Evolutionary conservation across 2,888 invertebrate species (phyloP).

Genomic region (Himalopsyche kuldschensis): DNA sequence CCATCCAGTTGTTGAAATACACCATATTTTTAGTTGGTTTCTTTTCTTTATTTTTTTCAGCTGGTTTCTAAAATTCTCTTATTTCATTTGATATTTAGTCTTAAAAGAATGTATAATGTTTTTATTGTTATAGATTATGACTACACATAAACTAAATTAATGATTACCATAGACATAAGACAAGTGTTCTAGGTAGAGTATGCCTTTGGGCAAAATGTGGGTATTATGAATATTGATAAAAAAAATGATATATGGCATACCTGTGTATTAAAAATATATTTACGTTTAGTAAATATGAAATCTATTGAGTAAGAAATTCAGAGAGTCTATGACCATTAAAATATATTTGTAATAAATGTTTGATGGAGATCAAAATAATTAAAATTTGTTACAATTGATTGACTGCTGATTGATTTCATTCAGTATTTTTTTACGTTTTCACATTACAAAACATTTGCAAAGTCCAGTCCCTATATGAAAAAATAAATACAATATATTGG

Average conservation of each 20-base stretch:
- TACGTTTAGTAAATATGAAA: neutral
- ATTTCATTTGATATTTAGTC: neutral
- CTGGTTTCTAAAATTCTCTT: neutral
- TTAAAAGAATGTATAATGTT: neutral
- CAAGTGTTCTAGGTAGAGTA: constrained; percentile 14
- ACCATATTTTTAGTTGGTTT: neutral
- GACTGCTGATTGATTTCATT: neutral
- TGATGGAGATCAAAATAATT: neutral
- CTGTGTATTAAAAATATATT: neutral
- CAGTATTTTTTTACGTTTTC: neutral
- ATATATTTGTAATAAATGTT: neutral
- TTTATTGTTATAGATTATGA: neutral
- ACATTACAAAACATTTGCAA: neutral
- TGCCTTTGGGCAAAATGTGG: constrained; percentile 18
- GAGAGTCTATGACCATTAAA: neutral
- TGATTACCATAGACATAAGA: constrained; percentile 7
- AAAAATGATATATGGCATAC: neutral
- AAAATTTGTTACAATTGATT: neutral
- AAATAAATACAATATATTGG: too few relatives aligned
- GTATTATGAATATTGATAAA: constrained; percentile 17
- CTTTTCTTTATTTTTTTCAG: neutral
- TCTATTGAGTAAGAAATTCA: neutral
- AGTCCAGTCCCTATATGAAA: too few relatives aligned
- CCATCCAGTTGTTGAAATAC: neutral
- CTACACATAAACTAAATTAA: neutral